These are phyloP conservation scores for Melieria picta DNA, from an alignment of 2,888 invertebrate genomes.

Conservation along the genomic window DNA sequence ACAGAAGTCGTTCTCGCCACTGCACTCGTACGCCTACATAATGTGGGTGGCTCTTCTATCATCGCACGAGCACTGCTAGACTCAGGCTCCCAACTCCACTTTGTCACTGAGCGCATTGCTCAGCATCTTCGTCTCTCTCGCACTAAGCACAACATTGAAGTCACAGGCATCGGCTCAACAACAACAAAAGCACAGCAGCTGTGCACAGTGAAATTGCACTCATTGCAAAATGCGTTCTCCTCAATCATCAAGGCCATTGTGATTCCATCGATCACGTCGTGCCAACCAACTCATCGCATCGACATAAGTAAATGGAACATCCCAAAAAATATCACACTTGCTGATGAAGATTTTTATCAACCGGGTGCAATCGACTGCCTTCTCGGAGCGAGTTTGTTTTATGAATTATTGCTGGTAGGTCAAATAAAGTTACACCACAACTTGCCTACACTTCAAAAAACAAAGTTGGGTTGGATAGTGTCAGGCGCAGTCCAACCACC, in stretches of 20 bases:
- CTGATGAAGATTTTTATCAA: background rate
- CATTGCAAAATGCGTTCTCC: background rate
- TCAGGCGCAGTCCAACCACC: too few relatives aligned
- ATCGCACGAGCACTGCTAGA: slow-evolving; percentile 12
- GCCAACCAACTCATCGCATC: background rate
- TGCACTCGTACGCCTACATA: background rate
- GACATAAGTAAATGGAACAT: background rate
- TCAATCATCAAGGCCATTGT: background rate
- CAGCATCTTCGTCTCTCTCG: slow-evolving; percentile 7
- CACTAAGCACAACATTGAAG: background rate
- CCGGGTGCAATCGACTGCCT: background rate
- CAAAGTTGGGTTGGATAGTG: too few relatives aligned
- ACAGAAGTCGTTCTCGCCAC: slow-evolving; percentile 7
- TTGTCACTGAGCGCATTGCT: slow-evolving; percentile 17
- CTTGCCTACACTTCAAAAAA: background rate
- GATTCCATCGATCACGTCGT: background rate
- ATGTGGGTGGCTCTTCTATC: background rate
- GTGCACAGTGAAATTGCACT: background rate
- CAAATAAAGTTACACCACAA: slow-evolving; percentile 2
- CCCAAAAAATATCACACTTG: background rate
- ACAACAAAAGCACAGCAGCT: slow-evolving; percentile 5
- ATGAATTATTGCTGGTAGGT: slow-evolving; percentile 5
- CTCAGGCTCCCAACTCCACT: slow-evolving; percentile 10
- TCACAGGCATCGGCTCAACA: background rate
- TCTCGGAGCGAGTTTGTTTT: slow-evolving; percentile 5